Evolutionary conservation across 1,140 invertebrate genomes (phyloP).

Genomic region (Aphis craccivora): DNA sequence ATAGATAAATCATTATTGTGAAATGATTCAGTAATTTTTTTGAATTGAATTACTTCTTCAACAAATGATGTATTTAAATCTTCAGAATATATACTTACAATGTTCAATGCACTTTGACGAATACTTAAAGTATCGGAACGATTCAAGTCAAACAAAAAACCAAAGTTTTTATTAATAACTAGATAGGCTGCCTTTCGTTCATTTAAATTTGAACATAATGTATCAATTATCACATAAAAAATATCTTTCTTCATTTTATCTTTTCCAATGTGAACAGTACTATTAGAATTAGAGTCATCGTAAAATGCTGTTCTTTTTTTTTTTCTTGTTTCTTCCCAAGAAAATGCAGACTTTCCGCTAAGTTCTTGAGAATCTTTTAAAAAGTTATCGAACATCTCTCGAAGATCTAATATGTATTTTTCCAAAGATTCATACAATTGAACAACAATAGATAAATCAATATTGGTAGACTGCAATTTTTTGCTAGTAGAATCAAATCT

Average conservation of each 20-base stretch:
- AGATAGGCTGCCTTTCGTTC: no score
- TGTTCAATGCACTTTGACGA: no score
- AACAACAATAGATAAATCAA: no score
- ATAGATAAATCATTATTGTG: neutral
- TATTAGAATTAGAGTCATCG: neutral
- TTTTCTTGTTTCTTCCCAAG: constrained; percentile 9
- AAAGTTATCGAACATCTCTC: constrained; percentile 17
- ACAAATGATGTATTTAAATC: neutral
- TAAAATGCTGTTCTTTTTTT: neutral
- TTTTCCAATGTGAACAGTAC: neutral
- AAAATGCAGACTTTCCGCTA: neutral
- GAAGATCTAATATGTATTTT: no score
- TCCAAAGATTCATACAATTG: no score
- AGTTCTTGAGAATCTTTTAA: constrained; percentile 29
- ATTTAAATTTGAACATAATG: neutral
- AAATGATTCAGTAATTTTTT: neutral
- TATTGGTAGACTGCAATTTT: no score
- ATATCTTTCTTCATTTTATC: constrained; percentile 4
- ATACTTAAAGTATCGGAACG: no score
- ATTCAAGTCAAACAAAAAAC: no score
- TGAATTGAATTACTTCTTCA: neutral
- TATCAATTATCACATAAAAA: constrained; percentile 24
- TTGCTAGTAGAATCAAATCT: no score
- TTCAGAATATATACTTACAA: no score
- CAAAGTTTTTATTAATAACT: no score